phyloP scores from a whole-genome alignment of 2,888 invertebrate genomes.

The Venustoraphidia nigricollis region DNA sequence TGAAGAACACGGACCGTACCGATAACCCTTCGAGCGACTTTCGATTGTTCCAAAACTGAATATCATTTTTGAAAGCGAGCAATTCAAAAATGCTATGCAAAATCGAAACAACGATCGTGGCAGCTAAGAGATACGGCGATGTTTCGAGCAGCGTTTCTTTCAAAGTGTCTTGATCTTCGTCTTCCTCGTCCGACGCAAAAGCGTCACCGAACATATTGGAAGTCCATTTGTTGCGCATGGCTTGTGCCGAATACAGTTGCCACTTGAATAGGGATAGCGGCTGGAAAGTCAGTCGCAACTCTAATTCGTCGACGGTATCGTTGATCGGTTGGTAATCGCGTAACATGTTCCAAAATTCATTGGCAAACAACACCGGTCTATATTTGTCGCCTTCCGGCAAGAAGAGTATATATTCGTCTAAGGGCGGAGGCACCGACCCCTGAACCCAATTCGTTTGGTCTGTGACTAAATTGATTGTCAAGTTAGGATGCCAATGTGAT shows the following conservation, averaged over 20 bases:
- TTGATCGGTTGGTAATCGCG: slow-evolving; percentile 88
- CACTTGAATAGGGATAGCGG: slow-evolving; percentile 94
- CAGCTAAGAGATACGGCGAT: slow-evolving; percentile 81
- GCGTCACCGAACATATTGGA: slow-evolving; percentile 46
- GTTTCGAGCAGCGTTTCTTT: slow-evolving; percentile 94
- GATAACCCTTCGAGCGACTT: slow-evolving; percentile 94
- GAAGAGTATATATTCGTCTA: slow-evolving; percentile 86
- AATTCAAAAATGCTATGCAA: slow-evolving; percentile 96
- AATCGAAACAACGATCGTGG: slow-evolving; percentile 85
- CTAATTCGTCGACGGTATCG: slow-evolving; percentile 56
- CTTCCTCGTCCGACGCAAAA: slow-evolving; percentile 60
- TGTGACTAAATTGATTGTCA: slow-evolving; percentile 87
- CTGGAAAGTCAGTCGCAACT: slow-evolving; percentile 61
- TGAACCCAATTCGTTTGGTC: slow-evolving; percentile 93
- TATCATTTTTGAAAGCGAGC: slow-evolving; percentile 98
- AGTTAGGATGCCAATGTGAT: slow-evolving; percentile 98
- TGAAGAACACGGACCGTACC: slow-evolving; percentile 95
- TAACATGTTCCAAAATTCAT: slow-evolving; percentile 98
- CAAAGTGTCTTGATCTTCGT: slow-evolving; percentile 76
- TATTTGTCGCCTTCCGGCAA: slow-evolving; percentile 73
- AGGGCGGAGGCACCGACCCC: slow-evolving; percentile 79
- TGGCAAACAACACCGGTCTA: slow-evolving; percentile 85
- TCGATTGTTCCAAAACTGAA: slow-evolving; percentile 98
- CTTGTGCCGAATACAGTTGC: slow-evolving; percentile 96
- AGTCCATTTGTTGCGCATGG: slow-evolving; percentile 76